Conservation (phyloP, 2,113 vertebrate genomes). For the Cynopterus brachyotis region DNA sequence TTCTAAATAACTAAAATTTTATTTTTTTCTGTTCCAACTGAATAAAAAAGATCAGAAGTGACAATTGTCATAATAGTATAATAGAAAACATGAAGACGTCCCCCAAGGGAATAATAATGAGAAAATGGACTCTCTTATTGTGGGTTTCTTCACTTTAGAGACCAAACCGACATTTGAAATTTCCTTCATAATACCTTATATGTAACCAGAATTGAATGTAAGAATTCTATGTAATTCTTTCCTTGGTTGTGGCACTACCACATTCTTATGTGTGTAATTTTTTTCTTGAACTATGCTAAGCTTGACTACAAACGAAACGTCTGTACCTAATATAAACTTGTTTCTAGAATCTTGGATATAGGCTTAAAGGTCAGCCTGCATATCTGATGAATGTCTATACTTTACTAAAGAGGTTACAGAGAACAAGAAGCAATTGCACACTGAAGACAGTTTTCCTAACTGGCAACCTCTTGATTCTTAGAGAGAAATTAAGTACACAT, state of each 20-base stretch:
- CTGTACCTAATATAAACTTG: not conserved
- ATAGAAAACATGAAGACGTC: not conserved
- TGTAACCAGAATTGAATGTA: not conserved
- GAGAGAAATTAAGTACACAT: not conserved
- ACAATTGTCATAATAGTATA: not conserved
- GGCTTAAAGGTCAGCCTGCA: not conserved
- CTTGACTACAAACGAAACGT: not conserved
- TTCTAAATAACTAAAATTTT: conserved; percentile 32
- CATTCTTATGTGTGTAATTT: not conserved
- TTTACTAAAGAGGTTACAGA: not conserved
- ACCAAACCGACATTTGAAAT: not conserved
- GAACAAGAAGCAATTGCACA: not conserved
- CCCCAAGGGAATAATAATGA: not conserved
- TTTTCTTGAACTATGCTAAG: not conserved
- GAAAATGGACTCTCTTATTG: not conserved
- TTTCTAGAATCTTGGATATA: not conserved
- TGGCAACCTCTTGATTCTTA: not conserved
- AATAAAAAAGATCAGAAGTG: conserved; percentile 1
- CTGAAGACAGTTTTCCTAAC: not conserved
- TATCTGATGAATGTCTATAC: not conserved
- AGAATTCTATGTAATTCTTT: not conserved
- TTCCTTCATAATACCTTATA: not conserved
- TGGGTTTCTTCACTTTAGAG: not conserved
- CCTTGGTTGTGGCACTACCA: not conserved
- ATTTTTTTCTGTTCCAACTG: not conserved